Conservation (phyloP, 1,140 invertebrate species). For the Papilio aristodemus region DNA sequence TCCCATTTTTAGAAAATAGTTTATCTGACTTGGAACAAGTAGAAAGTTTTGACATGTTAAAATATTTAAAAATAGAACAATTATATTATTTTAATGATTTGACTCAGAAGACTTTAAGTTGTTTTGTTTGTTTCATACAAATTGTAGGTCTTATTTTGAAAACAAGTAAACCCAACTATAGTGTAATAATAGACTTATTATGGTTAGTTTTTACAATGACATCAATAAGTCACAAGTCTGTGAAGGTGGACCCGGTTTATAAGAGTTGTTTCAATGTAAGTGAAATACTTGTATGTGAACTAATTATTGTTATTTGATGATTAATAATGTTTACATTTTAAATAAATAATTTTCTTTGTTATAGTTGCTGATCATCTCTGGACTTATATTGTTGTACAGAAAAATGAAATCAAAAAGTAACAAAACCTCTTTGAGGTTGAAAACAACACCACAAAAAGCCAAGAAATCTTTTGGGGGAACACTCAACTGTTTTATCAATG, state of each 20-base stretch:
- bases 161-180: slow-evolving; percentile 59
- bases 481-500: slow-evolving; percentile 49
- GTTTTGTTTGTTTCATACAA: slow-evolving; percentile 67
- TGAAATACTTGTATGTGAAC: neutral
- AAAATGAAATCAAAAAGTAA: slow-evolving; percentile 50
- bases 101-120: slow-evolving; percentile 60
- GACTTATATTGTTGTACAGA: slow-evolving; percentile 60
- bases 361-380: slow-evolving; percentile 57
- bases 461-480: slow-evolving; percentile 56
- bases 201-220: slow-evolving; percentile 65
- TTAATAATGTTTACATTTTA: slow-evolving; percentile 24
- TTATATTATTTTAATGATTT: slow-evolving; percentile 50
- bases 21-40: slow-evolving; percentile 52
- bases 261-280: slow-evolving; percentile 66
- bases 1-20: slow-evolving; percentile 64
- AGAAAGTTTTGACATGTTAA: slow-evolving; percentile 49
- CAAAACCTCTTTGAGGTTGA: slow-evolving; percentile 44
- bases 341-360: slow-evolving; percentile 43
- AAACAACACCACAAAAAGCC: slow-evolving; percentile 55
- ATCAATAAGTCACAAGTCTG: slow-evolving; percentile 49
- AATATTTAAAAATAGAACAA: slow-evolving; percentile 54
- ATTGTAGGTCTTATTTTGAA: slow-evolving; percentile 65
- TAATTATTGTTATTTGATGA: neutral
- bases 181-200: slow-evolving; percentile 60
- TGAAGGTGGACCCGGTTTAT: slow-evolving; percentile 48